Conservation (phyloP, 2,113 vertebrate genomes). For the Rhizomys pruinosus region DNA sequence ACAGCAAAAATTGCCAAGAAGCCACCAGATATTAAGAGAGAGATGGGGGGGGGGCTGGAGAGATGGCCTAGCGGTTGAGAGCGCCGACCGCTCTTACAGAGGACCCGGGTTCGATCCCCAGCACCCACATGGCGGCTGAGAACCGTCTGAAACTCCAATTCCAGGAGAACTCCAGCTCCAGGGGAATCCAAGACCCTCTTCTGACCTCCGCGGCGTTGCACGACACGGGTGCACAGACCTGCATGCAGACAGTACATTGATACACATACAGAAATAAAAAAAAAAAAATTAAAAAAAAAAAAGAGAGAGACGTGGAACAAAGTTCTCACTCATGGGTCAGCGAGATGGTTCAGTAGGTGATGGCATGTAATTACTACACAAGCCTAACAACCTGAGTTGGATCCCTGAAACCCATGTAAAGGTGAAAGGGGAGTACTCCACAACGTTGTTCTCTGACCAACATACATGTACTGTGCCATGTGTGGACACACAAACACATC, state of each 20-base stretch:
- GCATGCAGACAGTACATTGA: no score
- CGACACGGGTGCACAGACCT: no score
- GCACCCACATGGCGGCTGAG: no score
- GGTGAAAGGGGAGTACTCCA: neutral
- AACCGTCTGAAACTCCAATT: no score
- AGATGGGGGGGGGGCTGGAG: neutral
- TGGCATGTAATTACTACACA: neutral
- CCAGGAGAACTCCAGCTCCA: no score
- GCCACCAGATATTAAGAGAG: neutral
- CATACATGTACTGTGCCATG: neutral
- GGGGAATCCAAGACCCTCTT: no score
- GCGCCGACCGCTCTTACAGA: no score
- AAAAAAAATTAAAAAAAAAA: no score
- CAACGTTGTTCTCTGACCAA: neutral
- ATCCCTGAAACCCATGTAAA: neutral
- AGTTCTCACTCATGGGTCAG: neutral
- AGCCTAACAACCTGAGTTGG: neutral
- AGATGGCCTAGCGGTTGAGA: no score
- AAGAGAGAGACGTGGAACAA: neutral
- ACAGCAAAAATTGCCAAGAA: neutral
- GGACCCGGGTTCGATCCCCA: no score
- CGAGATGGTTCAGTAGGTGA: neutral
- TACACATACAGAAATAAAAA: no score
- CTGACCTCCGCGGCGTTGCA: no score
- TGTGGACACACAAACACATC: neutral